Evolutionary conservation across 2,888 invertebrate genomes (phyloP), one percentile per base, ranked within the genome.

Genomic region (Abrostola tripartita): DNA sequence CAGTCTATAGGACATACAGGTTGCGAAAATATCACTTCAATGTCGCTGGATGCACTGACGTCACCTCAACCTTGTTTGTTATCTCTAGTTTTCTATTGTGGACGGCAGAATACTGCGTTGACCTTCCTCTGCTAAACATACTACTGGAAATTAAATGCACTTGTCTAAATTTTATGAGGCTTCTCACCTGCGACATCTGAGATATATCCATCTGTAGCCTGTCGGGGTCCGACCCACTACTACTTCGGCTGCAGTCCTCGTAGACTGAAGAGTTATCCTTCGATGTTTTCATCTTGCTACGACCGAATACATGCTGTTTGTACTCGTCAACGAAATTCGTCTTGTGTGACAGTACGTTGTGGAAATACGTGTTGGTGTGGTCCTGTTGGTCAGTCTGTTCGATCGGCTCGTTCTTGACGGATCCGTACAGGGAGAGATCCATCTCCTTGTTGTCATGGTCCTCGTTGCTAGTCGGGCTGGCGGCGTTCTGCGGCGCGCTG

Each of bases 211-310:
- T 97, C 83, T 97, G 97, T 79, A 97, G 90, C 80, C 97, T 93
- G 78, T 96, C 97, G 1, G 97, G 97, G 91, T 97, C 97, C 0
- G 97, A 97, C 75, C 96, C 96, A 85, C 96, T 96, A 86, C 96
- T 96, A 86, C 96, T 96, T 73, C 96, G 95, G 81, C 96, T 96
- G 83, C 95, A 95, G 51, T 95, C 96, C 74, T 95, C 95, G 70
- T 94, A 95, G 61, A 94, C 94, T 38, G 94, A 92, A 57, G 95
- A 87, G 73, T 92, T 95, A 65, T 95, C 95, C 72, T 94, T 92
- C 24, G 87, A 75, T 36, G 83, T 76, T 79, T 90, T 90, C 61
- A 84, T 79, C 81, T 90, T 92, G 65, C 79, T 87, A 38, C 73
- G 58, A n/a, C 88, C 89, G 69, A 85, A 93, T 41, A 88, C 85